Evolutionary conservation across 2,113 vertebrate species (phyloP).

Genomic region (Gadus macrocephalus): DNA sequence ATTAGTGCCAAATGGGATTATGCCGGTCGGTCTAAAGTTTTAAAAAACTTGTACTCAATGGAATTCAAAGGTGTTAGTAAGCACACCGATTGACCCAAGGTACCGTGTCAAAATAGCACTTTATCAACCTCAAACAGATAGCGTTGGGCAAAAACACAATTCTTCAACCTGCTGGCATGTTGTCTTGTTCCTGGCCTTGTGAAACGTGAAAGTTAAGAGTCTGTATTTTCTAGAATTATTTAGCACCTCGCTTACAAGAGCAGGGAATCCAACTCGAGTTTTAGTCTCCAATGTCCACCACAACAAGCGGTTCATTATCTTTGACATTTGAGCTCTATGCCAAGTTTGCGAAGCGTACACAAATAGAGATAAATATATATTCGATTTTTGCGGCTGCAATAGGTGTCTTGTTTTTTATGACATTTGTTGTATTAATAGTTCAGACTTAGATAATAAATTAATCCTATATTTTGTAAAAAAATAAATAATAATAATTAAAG

Average conservation of each 20-base stretch:
- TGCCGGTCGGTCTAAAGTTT: not conserved
- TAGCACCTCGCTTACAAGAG: slow-evolving; percentile 62
- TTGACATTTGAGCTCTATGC: slow-evolving; percentile 48
- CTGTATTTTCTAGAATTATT: slow-evolving; percentile 69
- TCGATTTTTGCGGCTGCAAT: too few relatives aligned
- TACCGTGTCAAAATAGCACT: not conserved
- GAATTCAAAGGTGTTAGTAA: not conserved
- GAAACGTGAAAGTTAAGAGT: slow-evolving; percentile 44
- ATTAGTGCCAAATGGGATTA: too few relatives aligned
- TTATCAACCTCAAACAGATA: too few relatives aligned
- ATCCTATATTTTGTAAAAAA: too few relatives aligned
- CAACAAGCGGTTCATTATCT: slow-evolving; percentile 33
- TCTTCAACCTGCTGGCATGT: not conserved
- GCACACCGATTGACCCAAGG: not conserved
- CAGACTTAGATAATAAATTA: too few relatives aligned
- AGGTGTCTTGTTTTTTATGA: too few relatives aligned
- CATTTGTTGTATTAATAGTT: too few relatives aligned
- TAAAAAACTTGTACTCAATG: not conserved
- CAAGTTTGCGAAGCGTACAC: not conserved
- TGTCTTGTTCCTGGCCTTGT: slow-evolving; percentile 6
- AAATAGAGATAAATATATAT: slow-evolving; percentile 7
- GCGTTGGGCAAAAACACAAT: not conserved
- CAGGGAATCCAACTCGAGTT: slow-evolving; percentile 60
- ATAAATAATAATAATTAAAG: too few relatives aligned
- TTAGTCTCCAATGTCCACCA: slow-evolving; percentile 58